These are phyloP conservation scores for Engystomops pustulosus DNA, from an alignment of 2,113 vertebrate species.

Conservation along the genomic window DNA sequence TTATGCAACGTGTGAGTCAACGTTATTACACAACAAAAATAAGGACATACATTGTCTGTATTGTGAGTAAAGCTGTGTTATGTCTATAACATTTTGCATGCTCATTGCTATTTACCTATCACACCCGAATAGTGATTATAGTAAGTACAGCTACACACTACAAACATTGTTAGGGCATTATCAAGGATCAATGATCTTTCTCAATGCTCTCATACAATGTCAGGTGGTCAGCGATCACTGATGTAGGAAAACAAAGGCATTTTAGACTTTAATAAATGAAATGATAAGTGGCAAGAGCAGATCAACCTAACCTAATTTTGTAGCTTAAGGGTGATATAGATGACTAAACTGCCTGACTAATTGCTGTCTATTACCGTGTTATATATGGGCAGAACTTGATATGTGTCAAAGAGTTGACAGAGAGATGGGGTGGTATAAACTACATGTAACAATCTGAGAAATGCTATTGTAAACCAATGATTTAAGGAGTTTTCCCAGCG, in stretches of 20 bases:
- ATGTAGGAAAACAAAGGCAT: background rate
- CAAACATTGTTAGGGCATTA: background rate
- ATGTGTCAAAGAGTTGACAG: background rate
- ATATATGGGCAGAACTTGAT: background rate
- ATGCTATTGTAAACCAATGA: too few species aligned
- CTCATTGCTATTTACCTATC: background rate
- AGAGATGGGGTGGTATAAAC: background rate
- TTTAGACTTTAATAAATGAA: background rate
- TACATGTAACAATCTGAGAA: background rate
- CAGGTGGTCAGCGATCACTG: background rate
- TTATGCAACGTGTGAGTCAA: background rate
- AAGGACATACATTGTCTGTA: background rate
- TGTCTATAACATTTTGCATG: background rate
- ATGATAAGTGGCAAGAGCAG: background rate
- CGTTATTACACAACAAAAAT: background rate
- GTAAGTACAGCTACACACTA: background rate
- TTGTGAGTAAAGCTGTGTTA: background rate
- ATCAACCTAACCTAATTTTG: background rate
- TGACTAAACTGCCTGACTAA: background rate
- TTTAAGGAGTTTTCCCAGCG: too few species aligned
- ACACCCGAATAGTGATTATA: background rate
- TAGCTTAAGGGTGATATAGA: background rate
- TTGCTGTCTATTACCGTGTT: background rate
- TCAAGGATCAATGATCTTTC: background rate
- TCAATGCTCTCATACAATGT: background rate